Evolutionary conservation across 2,113 vertebrate genomes (phyloP).

Genomic region (Bubo scandiacus): DNA sequence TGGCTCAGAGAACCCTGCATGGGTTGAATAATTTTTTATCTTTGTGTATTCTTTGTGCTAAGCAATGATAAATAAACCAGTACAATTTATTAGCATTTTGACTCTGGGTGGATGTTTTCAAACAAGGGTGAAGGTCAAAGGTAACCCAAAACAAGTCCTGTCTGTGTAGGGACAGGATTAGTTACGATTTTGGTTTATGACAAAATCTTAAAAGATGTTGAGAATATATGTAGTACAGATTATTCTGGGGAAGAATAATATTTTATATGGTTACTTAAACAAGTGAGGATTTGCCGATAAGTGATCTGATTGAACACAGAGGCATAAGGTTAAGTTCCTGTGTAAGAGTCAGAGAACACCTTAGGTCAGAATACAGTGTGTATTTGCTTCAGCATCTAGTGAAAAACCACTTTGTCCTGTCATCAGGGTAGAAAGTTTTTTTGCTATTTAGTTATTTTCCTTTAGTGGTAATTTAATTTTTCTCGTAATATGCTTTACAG

Average conservation of each 20-base stretch:
- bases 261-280: neutral
- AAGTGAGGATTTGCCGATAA: rapidly evolving
- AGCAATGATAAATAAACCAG: neutral
- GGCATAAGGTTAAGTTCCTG: neutral
- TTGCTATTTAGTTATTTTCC: neutral
- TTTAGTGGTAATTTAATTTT: neutral
- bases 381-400: neutral
- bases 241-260: neutral
- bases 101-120: neutral
- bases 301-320: neutral
- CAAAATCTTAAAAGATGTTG: neutral
- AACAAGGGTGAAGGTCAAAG: neutral
- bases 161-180: neutral
- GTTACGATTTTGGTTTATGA: rapidly evolving
- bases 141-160: neutral
- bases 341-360: neutral
- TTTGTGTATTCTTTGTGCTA: neutral
- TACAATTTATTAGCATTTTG: neutral
- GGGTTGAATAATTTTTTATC: neutral
- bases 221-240: neutral
- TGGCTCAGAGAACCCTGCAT: neutral
- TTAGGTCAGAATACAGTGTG: neutral
- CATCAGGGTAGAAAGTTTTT: neutral
- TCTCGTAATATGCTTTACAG: constrained; percentile 66
- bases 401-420: neutral